A percentile compares a stretch with the other conserved stretches of the same genome.
These are phyloP conservation scores for Pristionchus pacificus DNA, from an alignment of 1,140 invertebrate species.

Conservation along the genomic window DNA sequence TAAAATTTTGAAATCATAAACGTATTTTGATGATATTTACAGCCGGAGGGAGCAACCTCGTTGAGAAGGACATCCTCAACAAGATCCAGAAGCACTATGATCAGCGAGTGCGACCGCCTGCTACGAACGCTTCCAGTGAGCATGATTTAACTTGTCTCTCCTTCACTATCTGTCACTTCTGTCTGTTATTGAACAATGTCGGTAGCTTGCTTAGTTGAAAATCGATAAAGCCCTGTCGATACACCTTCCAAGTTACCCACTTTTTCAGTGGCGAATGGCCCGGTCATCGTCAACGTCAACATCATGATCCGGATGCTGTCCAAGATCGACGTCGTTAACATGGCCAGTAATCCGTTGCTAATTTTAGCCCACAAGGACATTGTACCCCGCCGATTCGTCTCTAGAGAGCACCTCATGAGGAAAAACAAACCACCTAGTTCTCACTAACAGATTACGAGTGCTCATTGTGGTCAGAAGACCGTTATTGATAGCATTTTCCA, in stretches of 20 bases:
- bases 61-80: constrained; percentile 36
- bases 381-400: too few relatives aligned
- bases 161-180: too few relatives aligned
- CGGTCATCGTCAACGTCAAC: constrained; percentile 36
- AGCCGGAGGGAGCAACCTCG: constrained; percentile 9
- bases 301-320: constrained; percentile 42
- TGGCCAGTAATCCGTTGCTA: constrained; percentile 18
- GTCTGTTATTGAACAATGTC: too few relatives aligned
- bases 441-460: too few relatives aligned
- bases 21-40: background rate
- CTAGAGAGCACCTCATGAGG: too few relatives aligned
- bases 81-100: constrained; percentile 35
- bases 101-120: constrained; percentile 33
- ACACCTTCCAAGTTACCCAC: background rate
- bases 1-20: too few relatives aligned
- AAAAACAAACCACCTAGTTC: too few relatives aligned
- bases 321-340: constrained; percentile 41
- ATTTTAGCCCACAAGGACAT: background rate
- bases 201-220: too few relatives aligned
- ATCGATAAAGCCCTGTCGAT: background rate
- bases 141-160: too few relatives aligned
- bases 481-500: too few relatives aligned
- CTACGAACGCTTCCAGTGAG: constrained; percentile 27
- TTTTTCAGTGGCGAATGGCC: constrained; percentile 26
- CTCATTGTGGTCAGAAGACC: too few relatives aligned